Percentiles rank a stretch among this genome's conserved stretches.
Conservation (phyloP, 2,797 vertebrate species). For the Gallinago stenura region DNA sequence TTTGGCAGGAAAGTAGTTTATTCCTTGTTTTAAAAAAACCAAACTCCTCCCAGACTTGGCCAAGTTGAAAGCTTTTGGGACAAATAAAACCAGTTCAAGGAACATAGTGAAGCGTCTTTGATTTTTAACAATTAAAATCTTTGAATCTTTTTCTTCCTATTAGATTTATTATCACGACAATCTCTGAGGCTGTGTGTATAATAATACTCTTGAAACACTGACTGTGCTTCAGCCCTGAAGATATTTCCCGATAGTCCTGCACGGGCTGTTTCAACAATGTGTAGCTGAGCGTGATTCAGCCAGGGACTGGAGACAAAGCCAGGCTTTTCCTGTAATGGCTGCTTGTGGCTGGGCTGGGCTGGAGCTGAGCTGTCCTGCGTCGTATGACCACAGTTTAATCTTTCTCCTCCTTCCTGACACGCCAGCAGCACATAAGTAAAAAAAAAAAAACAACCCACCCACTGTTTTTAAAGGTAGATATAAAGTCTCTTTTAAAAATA, state of each 20-base stretch:
- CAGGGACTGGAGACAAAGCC: conserved; percentile 54
- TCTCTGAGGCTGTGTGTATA: neutral
- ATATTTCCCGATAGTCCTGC: conserved; percentile 8
- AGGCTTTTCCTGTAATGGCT: conserved; percentile 66
- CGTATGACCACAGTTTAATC: neutral
- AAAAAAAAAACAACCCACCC: neutral
- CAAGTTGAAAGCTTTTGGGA: neutral
- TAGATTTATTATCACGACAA: neutral
- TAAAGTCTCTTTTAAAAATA: neutral
- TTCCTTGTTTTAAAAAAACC: neutral
- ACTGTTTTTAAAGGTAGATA: conserved; percentile 18
- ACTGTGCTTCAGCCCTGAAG: neutral
- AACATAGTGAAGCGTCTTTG: neutral
- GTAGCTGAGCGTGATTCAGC: conserved; percentile 29
- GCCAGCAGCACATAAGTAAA: neutral
- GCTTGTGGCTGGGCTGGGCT: conserved; percentile 46
- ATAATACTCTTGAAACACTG: neutral
- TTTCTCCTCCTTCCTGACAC: neutral
- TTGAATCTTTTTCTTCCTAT: neutral
- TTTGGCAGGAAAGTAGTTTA: conserved; percentile 29
- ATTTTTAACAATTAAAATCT: conserved; percentile 10
- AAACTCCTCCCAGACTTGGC: conserved; percentile 9
- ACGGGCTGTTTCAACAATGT: conserved; percentile 4
- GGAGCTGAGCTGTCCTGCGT: conserved; percentile 9
- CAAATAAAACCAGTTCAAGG: conserved; percentile 15